Conservation (phyloP, 2,113 vertebrate genomes). For the Oenanthe melanoleuca region DNA sequence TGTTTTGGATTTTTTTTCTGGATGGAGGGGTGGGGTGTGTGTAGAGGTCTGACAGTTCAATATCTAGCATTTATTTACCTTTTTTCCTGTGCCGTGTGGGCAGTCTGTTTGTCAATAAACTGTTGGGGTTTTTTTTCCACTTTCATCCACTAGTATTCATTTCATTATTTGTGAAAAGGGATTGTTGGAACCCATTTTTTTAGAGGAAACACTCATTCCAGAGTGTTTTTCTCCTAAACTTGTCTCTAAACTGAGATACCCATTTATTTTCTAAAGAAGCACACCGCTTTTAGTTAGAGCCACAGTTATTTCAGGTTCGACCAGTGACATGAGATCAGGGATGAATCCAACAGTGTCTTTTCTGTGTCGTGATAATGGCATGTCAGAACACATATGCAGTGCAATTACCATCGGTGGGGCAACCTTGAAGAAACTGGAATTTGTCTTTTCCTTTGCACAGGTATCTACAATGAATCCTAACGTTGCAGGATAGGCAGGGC, state of each 20-base stretch:
- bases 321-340: neutral
- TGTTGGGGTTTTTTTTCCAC: neutral
- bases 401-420: neutral
- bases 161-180: neutral
- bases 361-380: neutral
- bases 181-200: neutral
- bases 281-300: neutral
- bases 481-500: accelerated
- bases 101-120: neutral
- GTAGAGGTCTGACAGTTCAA: neutral
- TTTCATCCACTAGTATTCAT: neutral
- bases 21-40: too few relatives aligned
- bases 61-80: neutral
- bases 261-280: neutral
- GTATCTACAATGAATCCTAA: neutral
- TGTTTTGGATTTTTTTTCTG: accelerated
- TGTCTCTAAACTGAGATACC: neutral
- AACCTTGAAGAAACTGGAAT: neutral
- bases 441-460: neutral
- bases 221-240: neutral
- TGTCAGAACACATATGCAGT: neutral
- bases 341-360: neutral
- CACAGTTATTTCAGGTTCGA: neutral
- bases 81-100: accelerated
- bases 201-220: neutral